Base-by-base conservation (phyloP, 2,888 invertebrate species). In the Lasius platythorax region DNA sequence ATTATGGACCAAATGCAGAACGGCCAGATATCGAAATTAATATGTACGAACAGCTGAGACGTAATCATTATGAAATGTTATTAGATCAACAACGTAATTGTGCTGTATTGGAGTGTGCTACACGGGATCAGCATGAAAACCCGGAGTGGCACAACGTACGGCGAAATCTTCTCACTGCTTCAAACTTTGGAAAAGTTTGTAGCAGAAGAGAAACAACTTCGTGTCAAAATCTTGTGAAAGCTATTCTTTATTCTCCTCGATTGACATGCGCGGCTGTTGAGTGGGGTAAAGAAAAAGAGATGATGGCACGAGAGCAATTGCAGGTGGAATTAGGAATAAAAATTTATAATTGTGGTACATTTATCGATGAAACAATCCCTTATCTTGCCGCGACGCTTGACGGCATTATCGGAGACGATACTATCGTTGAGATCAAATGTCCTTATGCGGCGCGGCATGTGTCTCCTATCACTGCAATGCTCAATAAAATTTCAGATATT, bases 231-330 rank as follows among this genome's bases (percentile, higher is more conserved):
- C 40, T 66, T 23, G 66, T 66, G 5, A 40, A 66, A 66, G 40
- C 40, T 6, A 66, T 66, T 66, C n/a, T 40, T 40, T 66, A 23
- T 66, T 23, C 40, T 40, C 23, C 23, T 40, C 33, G 2, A 37
- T 37, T 64, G 4, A 64, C 23, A 1, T 12, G 12, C 23, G 66
- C 23, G n/a, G 23, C 66, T 66, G 23, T 66, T 23, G 66, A 40
- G n/a, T 63, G 61, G 63, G 40, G 40, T 66, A 66, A 66, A 40
- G 23, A 40, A 66, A 40, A 66, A 37, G 66, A 40, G 12, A 66
- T 66, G 5, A 2, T 66, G 1, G 23, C 23, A 66, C 40, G 66
- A 66, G 6, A 40, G 33, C 9, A 63, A 64, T 64, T 64, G 37
- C 37, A 64, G 5, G 2, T 40, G 11, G 37, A 40, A 4, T 64